phyloP scores from a whole-genome alignment of 2,797 vertebrate genomes.

The Emydoidea blandingii region DNA sequence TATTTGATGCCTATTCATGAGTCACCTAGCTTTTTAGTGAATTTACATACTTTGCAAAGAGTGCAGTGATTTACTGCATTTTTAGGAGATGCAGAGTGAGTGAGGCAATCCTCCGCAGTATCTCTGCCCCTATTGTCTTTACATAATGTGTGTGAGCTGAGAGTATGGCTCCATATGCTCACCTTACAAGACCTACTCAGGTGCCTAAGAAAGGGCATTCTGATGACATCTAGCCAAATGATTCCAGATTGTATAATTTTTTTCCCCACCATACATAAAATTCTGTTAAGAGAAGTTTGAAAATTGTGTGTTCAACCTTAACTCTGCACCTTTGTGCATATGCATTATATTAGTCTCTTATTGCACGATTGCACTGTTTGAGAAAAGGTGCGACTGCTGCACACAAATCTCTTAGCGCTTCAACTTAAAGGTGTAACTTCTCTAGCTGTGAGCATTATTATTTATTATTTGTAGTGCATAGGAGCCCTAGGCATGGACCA shows the following conservation, averaged over 20 bases:
- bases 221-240: background rate
- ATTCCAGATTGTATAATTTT: background rate
- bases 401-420: background rate
- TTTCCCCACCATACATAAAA: background rate
- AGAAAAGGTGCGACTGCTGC: background rate
- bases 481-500: background rate
- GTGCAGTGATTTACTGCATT: background rate
- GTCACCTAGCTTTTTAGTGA: too few relatives aligned
- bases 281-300: background rate
- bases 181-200: background rate
- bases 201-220: background rate
- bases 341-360: background rate
- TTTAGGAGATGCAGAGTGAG: background rate
- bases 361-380: background rate
- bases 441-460: background rate
- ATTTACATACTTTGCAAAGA: background rate
- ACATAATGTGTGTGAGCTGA: accelerated
- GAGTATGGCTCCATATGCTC: background rate
- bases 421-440: background rate
- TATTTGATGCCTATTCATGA: background rate
- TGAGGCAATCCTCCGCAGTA: background rate
- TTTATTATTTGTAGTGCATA: background rate
- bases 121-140: background rate
- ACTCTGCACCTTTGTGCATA: background rate
- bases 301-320: background rate